Percentiles rank a stretch among this genome's conserved stretches.
phyloP scores from a whole-genome alignment of 2,888 invertebrate species.

The Neuroscelio doddi region DNA sequence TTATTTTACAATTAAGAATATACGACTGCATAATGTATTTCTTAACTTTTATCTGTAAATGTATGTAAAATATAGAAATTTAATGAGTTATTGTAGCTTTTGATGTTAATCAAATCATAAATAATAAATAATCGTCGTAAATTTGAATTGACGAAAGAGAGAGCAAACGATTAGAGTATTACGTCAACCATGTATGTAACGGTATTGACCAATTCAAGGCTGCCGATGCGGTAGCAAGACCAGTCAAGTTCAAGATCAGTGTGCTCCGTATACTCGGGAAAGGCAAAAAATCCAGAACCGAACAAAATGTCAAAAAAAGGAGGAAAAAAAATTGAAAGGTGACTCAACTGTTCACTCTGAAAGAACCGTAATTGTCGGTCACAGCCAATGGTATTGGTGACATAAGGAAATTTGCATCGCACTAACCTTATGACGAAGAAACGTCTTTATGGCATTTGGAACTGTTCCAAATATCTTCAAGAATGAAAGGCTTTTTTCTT shows the following conservation, averaged over 20 bases:
- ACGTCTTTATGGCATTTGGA: no score
- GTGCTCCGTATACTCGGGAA: slow-evolving; percentile 2
- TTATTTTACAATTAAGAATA: no score
- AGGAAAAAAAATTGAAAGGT: background rate
- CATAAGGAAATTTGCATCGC: slow-evolving; percentile 1
- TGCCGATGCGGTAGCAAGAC: slow-evolving; percentile 9
- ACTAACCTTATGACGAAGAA: no score
- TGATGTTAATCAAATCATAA: slow-evolving; percentile 4
- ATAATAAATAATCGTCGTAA: slow-evolving; percentile 37
- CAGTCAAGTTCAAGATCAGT: slow-evolving; percentile 35
- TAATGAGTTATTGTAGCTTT: no score
- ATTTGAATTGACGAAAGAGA: slow-evolving; percentile 40
- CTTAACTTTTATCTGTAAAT: no score
- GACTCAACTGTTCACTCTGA: background rate
- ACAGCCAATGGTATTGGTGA: no score
- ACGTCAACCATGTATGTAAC: slow-evolving; percentile 37
- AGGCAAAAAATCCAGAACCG: background rate
- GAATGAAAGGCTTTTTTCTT: no score
- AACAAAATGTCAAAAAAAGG: background rate
- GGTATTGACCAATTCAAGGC: slow-evolving; percentile 39
- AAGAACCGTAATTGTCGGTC: background rate
- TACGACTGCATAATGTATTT: no score
- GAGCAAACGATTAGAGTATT: slow-evolving; percentile 29
- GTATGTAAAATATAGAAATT: no score
- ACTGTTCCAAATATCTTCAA: no score